Percentiles rank a stretch among this genome's conserved stretches.
Conservation (phyloP, 2,113 vertebrate genomes). For the Plecotus auritus region DNA sequence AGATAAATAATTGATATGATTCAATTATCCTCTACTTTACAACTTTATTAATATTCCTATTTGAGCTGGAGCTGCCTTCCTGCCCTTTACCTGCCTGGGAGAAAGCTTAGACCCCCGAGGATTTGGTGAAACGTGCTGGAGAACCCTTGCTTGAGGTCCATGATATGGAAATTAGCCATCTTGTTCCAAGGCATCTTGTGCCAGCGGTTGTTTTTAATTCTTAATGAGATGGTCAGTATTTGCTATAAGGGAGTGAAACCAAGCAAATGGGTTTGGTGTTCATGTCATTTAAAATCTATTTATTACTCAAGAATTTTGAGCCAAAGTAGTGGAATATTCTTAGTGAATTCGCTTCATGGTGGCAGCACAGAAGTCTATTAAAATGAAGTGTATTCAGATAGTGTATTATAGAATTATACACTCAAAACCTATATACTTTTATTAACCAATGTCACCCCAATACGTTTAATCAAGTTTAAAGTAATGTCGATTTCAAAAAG, state of each 20-base stretch:
- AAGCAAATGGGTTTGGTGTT: slow-evolving; percentile 11
- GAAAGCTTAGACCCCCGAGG: slow-evolving; percentile 32
- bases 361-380: not conserved
- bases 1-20: slow-evolving; percentile 69
- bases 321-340: not conserved
- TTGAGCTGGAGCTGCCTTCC: slow-evolving; percentile 38
- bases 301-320: slow-evolving; percentile 9
- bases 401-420: not conserved
- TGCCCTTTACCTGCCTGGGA: slow-evolving; percentile 62
- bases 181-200: slow-evolving; percentile 51
- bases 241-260: not conserved
- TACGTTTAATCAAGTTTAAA: not conserved
- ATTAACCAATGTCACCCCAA: not conserved
- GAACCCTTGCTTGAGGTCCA: slow-evolving; percentile 32
- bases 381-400: slow-evolving; percentile 3
- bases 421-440: not conserved
- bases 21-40: slow-evolving; percentile 60
- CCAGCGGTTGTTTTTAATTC: slow-evolving; percentile 66
- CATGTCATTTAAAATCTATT: slow-evolving; percentile 23
- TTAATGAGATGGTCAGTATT: slow-evolving; percentile 54
- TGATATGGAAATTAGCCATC: slow-evolving; percentile 61
- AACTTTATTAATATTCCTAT: slow-evolving; percentile 62
- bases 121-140: not conserved
- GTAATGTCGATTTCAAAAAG: not conserved
- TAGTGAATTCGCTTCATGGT: not conserved